Conservation (phyloP, 2,113 vertebrate species). For the Regulus satrapa region DNA sequence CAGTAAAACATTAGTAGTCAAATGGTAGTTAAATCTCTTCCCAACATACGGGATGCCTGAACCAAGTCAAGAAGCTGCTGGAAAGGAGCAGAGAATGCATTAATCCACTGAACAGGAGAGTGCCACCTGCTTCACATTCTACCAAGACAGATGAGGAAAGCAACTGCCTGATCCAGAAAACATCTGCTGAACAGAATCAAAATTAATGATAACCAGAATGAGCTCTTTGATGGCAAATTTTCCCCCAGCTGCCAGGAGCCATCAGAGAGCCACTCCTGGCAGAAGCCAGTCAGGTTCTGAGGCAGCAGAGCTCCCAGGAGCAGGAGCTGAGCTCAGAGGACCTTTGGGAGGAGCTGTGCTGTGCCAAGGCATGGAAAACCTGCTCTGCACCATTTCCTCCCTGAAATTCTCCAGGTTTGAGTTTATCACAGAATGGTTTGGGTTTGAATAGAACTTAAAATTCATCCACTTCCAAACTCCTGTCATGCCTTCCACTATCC, state of each 20-base stretch:
- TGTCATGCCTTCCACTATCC: neutral
- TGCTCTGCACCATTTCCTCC: neutral
- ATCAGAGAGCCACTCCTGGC: slow-evolving; percentile 8
- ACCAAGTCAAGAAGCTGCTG: slow-evolving; percentile 29
- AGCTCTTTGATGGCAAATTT: slow-evolving; percentile 5
- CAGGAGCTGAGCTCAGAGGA: neutral
- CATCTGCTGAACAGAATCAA: slow-evolving; percentile 71
- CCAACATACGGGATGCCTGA: neutral
- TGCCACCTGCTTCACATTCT: neutral
- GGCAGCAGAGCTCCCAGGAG: neutral
- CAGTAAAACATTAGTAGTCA: neutral
- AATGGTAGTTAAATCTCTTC: neutral
- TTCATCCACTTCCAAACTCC: neutral
- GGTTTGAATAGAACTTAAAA: neutral
- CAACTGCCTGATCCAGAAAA: slow-evolving; percentile 36
- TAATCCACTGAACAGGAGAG: neutral
- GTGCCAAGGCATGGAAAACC: neutral
- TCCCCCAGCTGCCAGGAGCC: slow-evolving; percentile 53
- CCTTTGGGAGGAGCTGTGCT: neutral
- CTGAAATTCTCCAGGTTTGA: neutral
- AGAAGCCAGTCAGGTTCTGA: neutral
- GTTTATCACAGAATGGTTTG: neutral
- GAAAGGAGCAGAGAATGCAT: neutral
- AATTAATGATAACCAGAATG: slow-evolving; percentile 59
- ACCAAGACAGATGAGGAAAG: slow-evolving; percentile 23